Base-by-base conservation (phyloP, 2,888 invertebrate genomes). In the Leucophora obtusa region DNA sequence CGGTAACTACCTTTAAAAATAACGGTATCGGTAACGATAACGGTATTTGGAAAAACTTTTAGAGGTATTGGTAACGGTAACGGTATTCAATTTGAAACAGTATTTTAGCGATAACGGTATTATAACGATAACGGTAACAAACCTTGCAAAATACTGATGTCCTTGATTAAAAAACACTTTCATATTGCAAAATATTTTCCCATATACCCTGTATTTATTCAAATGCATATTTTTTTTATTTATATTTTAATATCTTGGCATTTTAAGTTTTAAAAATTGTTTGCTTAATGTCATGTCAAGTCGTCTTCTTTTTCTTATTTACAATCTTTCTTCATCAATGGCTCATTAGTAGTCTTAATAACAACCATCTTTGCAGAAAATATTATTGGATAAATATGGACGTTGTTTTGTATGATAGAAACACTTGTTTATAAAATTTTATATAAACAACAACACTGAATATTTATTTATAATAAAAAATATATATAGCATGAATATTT, bases 341-440 rank as follows among this genome's bases (percentile, higher is more conserved):
- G 81, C 77, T 81, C 81, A 77, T 81, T 81, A 77, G 81, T 81
- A 81, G 81, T 81, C 81, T 81, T 74, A 70, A 66, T 70, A 70
- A 73, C 21, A 74, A 74, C 66, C 75, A 60, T 47, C 58, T 77
- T 18, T 77, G 69, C 77, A 73, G 56, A 66, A 80, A 28, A 59
- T 58, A 69, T 14, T 21, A 4, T 4, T 21, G 21, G 21, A 21
- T 21, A 21, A 10, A 2, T n/a, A n/a, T 69, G 17, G 11, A 14
- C 14, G 43, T 56, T 17, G 6, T 54, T 33, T 43, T 38, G 18
- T 18, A 5, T 53, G 53, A 79, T 63, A 28, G 51, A 74, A 79
- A 70, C 74, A 70, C 59, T 71, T 75, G 71, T 71, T 79, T 69
- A 69, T 60, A 58, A 65, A 65, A 33, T 72, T 62, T 38, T 38